Conservation (phyloP, 2,888 invertebrate genomes). For the Erynnis tages region DNA sequence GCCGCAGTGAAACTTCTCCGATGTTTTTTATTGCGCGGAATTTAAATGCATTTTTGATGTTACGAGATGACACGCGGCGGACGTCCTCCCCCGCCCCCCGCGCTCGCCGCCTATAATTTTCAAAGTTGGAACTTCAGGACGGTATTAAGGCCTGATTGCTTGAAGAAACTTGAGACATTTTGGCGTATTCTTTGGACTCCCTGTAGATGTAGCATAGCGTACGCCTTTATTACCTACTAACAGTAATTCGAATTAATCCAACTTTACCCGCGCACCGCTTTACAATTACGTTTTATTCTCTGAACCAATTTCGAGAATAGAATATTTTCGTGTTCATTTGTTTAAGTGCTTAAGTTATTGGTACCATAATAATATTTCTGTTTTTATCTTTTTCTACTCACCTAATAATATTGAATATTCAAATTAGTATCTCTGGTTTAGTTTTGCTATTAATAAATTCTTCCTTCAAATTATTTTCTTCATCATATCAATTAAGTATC, state of each 20-base stretch:
- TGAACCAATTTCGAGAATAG: neutral
- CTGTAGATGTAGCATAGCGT: constrained; percentile 73
- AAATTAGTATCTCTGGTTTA: too few species aligned
- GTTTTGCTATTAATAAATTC: too few species aligned
- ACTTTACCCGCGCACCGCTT: constrained; percentile 40
- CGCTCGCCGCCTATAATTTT: constrained; percentile 76
- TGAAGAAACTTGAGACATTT: constrained; percentile 81
- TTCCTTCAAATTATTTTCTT: too few species aligned
- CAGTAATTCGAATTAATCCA: constrained; percentile 73
- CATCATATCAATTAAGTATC: too few species aligned
- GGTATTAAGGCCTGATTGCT: constrained; percentile 82
- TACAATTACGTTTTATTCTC: constrained; percentile 25
- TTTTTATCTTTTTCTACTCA: too few species aligned
- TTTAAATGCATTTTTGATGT: constrained; percentile 83
- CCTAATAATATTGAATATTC: too few species aligned
- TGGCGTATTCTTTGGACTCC: constrained; percentile 79
- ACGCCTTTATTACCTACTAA: constrained; percentile 74
- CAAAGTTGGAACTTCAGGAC: constrained; percentile 81
- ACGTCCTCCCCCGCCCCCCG: constrained; percentile 65
- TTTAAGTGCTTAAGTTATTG: too few species aligned
- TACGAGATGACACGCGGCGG: constrained; percentile 81
- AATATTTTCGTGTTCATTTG: neutral
- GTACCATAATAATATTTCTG: too few species aligned
- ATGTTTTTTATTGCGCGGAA: constrained; percentile 81
- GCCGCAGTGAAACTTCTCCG: constrained; percentile 75